Evolutionary conservation across 2,113 vertebrate genomes (phyloP), one percentile per base, ranked within the genome.

Genomic region (Chaetodon trifascialis): DNA sequence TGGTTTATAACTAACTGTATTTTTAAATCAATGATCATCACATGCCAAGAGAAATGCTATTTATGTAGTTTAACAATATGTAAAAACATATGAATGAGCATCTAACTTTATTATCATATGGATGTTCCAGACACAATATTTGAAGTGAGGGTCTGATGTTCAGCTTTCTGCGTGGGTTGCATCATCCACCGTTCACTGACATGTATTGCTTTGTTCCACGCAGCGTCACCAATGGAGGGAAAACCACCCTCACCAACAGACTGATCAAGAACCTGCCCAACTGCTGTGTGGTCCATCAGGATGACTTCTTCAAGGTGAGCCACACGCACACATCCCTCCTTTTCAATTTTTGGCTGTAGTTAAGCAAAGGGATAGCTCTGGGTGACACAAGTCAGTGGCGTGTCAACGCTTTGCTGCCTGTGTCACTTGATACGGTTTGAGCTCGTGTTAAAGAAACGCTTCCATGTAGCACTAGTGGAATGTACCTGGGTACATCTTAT

Each of bases 261-360:
- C 92, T 98, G 60, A 93, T 92, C 75, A 95, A 90, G 82, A 92
- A 80, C 23, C 93, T 99, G 88, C 97, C 97, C 88, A 98, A 97
- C 96, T 98, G 97, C 92, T 98, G 97, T 19, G 96, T 98, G 54
- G 96, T 99, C 36, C 97, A 98, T 77, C 98, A 99, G 85, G 98
- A 98, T 63, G 96, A 98, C 93, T 99, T 99, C 90, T 99, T 96
- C 94, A 98, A 98, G 97, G 97, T 99, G 94, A 95, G 94, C 4
- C 42, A 2, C 77, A 2, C 9, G 15, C 46, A 75, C n/a, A 51
- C 40, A 34, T 1, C 8, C 1, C 0, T 42, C 1, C 23, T 21
- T 75, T 51, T 23, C 14, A 11, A 51, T 17, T 60, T 77, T 19
- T 59, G 23, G 4, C 49, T 79, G 3, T 19, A 59, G 55, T 80